phyloP scores from a whole-genome alignment of 2,113 vertebrate species.

The Talpa occidentalis region DNA sequence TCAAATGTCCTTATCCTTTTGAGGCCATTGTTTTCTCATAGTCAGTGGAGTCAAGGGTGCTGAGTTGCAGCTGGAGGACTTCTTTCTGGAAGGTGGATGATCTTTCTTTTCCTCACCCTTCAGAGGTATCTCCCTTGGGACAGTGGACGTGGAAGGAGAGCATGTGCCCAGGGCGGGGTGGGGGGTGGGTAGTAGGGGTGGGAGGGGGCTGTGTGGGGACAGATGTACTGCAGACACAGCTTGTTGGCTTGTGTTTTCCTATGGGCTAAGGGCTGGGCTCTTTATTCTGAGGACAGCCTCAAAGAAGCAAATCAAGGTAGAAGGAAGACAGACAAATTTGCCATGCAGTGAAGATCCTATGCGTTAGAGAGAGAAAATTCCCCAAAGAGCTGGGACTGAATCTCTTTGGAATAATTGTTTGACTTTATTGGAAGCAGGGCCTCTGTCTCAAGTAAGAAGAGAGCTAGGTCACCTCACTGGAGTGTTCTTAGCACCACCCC shows the following conservation, averaged over 20 bases:
- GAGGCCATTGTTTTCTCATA: not conserved
- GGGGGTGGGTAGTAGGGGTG: too few species aligned
- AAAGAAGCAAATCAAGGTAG: not conserved
- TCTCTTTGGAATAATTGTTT: not conserved
- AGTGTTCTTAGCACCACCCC: not conserved
- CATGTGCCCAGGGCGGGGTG: too few species aligned
- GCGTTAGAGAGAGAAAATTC: not conserved
- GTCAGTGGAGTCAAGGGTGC: not conserved
- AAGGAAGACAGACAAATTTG: not conserved
- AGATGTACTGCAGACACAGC: not conserved
- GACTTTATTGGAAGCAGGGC: not conserved
- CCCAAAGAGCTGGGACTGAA: not conserved
- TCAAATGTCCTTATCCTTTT: not conserved
- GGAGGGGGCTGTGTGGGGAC: not conserved
- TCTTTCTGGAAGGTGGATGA: slow-evolving; percentile 10
- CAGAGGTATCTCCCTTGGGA: not conserved
- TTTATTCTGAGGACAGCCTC: not conserved
- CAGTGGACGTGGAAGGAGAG: not conserved
- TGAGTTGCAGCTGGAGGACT: not conserved
- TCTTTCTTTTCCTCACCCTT: not conserved
- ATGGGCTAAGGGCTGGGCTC: not conserved
- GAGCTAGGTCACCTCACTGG: not conserved
- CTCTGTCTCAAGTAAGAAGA: not conserved
- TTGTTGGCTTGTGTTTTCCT: not conserved
- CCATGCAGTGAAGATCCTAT: not conserved